Percentiles rank a stretch among this genome's conserved stretches.
Evolutionary conservation across 2,797 vertebrate genomes (phyloP).

Genomic region (Neosilurus hyrtlii): DNA sequence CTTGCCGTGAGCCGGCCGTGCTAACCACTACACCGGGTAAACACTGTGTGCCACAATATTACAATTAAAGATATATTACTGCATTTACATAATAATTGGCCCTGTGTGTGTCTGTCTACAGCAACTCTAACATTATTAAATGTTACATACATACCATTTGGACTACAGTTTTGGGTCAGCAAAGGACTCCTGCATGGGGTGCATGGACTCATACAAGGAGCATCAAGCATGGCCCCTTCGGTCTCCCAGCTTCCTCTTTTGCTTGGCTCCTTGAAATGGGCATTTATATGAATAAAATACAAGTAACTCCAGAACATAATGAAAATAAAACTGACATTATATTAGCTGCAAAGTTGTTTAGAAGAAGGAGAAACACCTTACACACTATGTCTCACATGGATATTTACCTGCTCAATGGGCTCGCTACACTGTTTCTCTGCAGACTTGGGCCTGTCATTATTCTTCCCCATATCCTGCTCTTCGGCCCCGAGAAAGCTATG

Average conservation of each 20-base stretch:
- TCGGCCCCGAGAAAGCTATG: background rate
- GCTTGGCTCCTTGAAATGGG: conserved; percentile 58
- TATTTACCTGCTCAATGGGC: background rate
- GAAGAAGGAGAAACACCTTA: background rate
- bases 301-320: background rate
- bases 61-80: background rate
- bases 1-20: no score
- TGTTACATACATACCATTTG: background rate
- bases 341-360: background rate
- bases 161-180: conserved; percentile 58
- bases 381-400: background rate
- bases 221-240: conserved; percentile 69
- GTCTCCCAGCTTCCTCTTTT: conserved; percentile 66
- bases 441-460: background rate
- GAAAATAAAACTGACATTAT: background rate
- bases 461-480: background rate
- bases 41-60: background rate
- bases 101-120: background rate
- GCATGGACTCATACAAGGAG: conserved; percentile 54
- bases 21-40: background rate
- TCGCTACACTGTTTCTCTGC: background rate
- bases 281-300: background rate
- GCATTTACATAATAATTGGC: background rate
- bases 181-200: conserved; percentile 66
- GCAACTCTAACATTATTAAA: background rate